phyloP scores from a whole-genome alignment of 2,113 vertebrate species.

The Pitta sordida region DNA sequence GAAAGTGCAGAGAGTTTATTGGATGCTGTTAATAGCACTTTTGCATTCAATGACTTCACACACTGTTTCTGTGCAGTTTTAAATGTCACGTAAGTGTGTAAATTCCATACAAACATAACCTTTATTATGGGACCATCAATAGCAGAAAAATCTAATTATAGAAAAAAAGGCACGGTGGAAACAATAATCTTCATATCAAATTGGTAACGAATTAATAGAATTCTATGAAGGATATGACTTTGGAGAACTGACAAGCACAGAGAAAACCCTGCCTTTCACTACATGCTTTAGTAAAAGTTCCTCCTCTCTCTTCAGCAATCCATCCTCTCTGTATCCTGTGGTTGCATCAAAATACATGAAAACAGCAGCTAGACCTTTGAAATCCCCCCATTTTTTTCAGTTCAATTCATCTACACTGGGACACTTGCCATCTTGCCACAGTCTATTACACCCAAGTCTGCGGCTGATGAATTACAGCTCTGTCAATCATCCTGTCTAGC shows the following conservation, averaged over 20 bases:
- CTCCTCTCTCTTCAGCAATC: neutral
- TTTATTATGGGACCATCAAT: conserved; percentile 43
- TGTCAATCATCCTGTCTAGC: neutral
- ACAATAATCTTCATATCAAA: conserved; percentile 21
- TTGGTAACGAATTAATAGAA: conserved; percentile 14
- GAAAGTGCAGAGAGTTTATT: neutral
- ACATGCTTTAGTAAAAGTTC: neutral
- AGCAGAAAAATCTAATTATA: conserved; percentile 52
- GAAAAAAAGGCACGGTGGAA: conserved; percentile 16
- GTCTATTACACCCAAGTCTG: neutral
- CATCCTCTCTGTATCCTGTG: neutral
- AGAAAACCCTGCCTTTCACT: neutral
- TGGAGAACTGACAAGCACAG: neutral
- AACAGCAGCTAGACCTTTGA: neutral
- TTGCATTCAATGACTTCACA: neutral
- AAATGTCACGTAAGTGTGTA: conserved; percentile 29
- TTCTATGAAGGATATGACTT: neutral
- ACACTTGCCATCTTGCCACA: neutral
- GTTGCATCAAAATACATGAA: neutral
- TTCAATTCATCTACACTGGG: neutral
- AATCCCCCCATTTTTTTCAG: neutral
- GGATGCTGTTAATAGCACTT: neutral
- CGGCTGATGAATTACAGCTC: conserved; percentile 25
- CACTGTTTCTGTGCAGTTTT: neutral
- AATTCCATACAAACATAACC: conserved; percentile 40